Percentiles rank a stretch among this genome's conserved stretches.
Conservation (phyloP, 2,797 vertebrate genomes). For the Phyllotis vaccarum region DNA sequence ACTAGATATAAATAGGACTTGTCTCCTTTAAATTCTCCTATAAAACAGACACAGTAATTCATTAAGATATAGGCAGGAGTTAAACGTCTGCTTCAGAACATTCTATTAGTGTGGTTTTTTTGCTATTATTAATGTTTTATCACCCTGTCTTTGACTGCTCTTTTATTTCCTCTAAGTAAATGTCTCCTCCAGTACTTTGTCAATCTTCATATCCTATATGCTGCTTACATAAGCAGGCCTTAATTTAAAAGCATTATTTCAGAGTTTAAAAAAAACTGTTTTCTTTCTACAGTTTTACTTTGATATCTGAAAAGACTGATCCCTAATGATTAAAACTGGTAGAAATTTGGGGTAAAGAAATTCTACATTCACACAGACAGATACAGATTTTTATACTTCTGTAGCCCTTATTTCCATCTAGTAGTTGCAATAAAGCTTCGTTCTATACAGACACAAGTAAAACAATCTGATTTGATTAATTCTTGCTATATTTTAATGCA, state of each 20-base stretch:
- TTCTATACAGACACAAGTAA: not conserved
- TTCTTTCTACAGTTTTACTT: not conserved
- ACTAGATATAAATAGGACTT: not conserved
- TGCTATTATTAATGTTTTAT: not conserved
- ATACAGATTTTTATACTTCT: not conserved
- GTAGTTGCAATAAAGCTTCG: not conserved
- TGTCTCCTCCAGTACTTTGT: not conserved
- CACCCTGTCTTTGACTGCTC: not conserved
- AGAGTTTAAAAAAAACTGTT: not conserved
- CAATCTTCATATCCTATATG: not conserved
- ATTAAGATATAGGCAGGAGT: not conserved
- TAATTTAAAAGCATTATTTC: not conserved
- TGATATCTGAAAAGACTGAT: not conserved
- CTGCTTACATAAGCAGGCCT: not conserved
- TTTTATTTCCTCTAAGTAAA: not conserved
- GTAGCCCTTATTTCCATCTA: not conserved
- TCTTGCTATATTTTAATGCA: not conserved
- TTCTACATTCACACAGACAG: not conserved
- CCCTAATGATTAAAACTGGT: not conserved
- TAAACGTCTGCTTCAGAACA: not conserved
- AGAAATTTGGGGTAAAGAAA: not conserved
- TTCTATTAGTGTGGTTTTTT: not conserved
- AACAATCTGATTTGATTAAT: not conserved
- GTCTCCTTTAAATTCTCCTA: not conserved
- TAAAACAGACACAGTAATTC: not conserved